Conservation (phyloP, 2,888 invertebrate genomes). For the Lucinisca nassula region DNA sequence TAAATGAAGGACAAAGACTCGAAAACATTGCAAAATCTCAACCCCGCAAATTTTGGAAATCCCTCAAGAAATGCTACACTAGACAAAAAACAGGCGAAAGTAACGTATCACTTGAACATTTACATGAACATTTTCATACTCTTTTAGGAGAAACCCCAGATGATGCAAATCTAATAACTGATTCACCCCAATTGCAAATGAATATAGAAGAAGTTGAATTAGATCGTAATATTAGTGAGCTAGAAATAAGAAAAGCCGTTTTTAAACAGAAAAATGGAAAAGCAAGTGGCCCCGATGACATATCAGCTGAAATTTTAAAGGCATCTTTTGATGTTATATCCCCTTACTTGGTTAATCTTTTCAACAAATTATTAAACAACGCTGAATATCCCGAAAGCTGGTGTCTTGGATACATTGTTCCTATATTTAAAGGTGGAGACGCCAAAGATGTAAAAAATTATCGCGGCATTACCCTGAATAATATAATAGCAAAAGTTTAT, state of each 20-base stretch:
- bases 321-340: constrained; percentile 12
- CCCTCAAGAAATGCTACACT: constrained; percentile 1
- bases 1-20: not conserved
- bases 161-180: not conserved
- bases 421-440: constrained; percentile 31
- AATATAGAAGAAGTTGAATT: not conserved
- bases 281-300: not conserved
- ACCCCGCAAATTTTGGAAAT: constrained; percentile 27
- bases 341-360: constrained; percentile 13
- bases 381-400: constrained; percentile 29
- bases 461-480: constrained; percentile 22
- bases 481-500: too few relatives aligned
- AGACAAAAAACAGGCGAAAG: not conserved
- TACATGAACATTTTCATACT: constrained; percentile 12
- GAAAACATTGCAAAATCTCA: not conserved
- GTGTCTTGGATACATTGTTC: constrained; percentile 40
- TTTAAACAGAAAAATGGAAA: constrained; percentile 21
- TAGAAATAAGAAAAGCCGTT: constrained; percentile 11
- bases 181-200: not conserved
- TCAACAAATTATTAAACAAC: constrained; percentile 20
- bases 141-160: not conserved
- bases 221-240: constrained; percentile 6
- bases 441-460: not conserved
- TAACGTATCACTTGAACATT: not conserved
- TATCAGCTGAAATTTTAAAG: constrained; percentile 17